Evolutionary conservation across 1,140 invertebrate species (phyloP), one percentile per base, ranked within the genome.

Genomic region (Sycophila sp.): DNA sequence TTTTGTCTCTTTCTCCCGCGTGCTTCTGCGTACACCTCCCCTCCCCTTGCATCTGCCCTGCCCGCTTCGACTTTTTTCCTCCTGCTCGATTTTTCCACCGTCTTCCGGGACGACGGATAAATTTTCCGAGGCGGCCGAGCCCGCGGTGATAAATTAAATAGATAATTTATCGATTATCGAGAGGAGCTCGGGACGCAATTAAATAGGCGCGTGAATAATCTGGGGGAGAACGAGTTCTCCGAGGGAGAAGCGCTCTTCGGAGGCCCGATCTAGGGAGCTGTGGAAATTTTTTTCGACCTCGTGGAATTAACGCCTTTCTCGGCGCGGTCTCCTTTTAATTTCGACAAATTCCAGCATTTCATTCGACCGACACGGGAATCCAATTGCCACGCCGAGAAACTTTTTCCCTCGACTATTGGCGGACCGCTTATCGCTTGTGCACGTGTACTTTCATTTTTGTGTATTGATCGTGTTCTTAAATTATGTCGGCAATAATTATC

Each of bases 101-200:
- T 60, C 56, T 69, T 69, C 66, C 63, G 62, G 62, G 45, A 68
- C n/a, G 60, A 68, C 47, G 7, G 24, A 34, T 17, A 26, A 51
- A 36, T 68, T 69, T 69, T 60, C 56, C 66, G 24, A 28, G 22
- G 17, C 28, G 22, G 42, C 30, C 47, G n/a, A n/a, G 19, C 30
- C 8, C 47, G 47, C 36, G 13, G 55, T 49, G 73, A 75, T 72
- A 70, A 75, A 72, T 75, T 75, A 72, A 72, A 75, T 63, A 69
- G 73, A 75, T 75, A 72, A 75, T 72, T 69, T 64, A 73, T 74
- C 62, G 71, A 71, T 72, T 68, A 63, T 65, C 70, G 60, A 30
- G 32, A 30, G 22, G 40, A 59, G 24, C 19, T 1, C 58, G 28
- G 8, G 49, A 24, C 28, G 67, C 68, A 58, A 67, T 58, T 65